Evolutionary conservation across 2,797 vertebrate species (phyloP).

Genomic region (Molothrus ater): DNA sequence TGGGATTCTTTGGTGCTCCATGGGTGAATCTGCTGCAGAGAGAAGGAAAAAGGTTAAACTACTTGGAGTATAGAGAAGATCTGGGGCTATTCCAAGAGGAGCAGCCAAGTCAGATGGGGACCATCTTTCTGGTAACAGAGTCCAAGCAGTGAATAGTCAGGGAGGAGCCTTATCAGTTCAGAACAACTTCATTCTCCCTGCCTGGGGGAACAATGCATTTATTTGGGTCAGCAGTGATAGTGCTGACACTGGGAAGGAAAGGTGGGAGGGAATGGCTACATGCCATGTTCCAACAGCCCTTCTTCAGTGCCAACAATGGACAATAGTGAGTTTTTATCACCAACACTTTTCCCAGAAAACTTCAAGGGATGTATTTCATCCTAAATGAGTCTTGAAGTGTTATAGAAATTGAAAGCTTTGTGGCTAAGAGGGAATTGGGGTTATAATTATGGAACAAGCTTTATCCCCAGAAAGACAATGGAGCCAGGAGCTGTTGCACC

Average conservation of each 20-base stretch:
- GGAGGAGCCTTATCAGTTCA: slow-evolving; percentile 31
- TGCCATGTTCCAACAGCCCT: not conserved
- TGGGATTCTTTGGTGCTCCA: not conserved
- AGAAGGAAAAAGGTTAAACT: slow-evolving; percentile 3
- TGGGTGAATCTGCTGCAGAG: not conserved
- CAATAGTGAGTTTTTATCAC: not conserved
- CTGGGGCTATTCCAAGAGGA: slow-evolving; percentile 39
- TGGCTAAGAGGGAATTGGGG: not conserved
- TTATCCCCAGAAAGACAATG: not conserved
- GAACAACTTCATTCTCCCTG: not conserved
- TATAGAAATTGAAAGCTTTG: not conserved
- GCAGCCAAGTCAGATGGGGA: slow-evolving; percentile 57
- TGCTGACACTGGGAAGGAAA: not conserved
- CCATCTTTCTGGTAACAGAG: not conserved
- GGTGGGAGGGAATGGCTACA: not conserved
- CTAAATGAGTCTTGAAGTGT: not conserved
- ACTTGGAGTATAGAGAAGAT: not conserved
- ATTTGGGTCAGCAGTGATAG: not conserved
- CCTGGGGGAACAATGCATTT: not conserved
- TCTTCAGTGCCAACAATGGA: not conserved
- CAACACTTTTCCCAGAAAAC: not conserved
- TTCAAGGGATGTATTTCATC: not conserved
- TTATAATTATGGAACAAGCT: not conserved
- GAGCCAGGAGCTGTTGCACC: fast-evolving
- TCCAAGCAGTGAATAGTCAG: not conserved